Conservation (phyloP, 2,113 vertebrate species). For the Melozone crissalis region DNA sequence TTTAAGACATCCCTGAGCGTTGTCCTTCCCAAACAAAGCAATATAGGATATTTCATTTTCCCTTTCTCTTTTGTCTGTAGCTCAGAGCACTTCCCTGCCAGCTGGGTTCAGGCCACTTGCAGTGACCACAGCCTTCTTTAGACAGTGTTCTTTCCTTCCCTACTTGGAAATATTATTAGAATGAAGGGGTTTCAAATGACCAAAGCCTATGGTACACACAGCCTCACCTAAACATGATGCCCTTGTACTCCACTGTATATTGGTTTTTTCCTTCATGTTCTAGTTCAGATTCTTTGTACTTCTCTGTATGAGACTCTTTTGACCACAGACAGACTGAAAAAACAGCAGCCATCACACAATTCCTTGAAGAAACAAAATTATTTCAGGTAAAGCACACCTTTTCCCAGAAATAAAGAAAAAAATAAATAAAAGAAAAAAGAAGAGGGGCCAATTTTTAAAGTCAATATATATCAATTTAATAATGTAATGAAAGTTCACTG, state of each 20-base stretch:
- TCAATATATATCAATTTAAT: background rate
- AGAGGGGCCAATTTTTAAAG: background rate
- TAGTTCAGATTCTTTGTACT: background rate
- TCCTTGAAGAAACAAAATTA: background rate
- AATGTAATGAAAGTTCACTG: background rate
- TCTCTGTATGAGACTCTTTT: background rate
- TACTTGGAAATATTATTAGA: background rate
- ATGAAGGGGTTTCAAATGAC: background rate
- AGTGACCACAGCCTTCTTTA: background rate
- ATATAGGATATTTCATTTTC: background rate
- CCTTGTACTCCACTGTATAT: background rate
- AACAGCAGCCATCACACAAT: background rate
- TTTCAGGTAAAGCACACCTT: background rate
- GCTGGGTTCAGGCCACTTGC: background rate
- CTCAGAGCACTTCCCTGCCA: background rate
- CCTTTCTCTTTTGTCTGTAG: accelerated
- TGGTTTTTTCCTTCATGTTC: background rate
- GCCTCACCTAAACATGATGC: background rate
- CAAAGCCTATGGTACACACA: background rate
- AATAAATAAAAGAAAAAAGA: too few relatives aligned
- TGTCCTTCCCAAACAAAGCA: background rate
- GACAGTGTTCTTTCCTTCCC: background rate
- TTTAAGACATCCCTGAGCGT: background rate
- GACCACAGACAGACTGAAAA: background rate
- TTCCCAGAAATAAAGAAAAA: background rate